A percentile compares a stretch with the other conserved stretches of the same genome.
Evolutionary conservation across 2,113 vertebrate species (phyloP).

Genomic region (Ia io): DNA sequence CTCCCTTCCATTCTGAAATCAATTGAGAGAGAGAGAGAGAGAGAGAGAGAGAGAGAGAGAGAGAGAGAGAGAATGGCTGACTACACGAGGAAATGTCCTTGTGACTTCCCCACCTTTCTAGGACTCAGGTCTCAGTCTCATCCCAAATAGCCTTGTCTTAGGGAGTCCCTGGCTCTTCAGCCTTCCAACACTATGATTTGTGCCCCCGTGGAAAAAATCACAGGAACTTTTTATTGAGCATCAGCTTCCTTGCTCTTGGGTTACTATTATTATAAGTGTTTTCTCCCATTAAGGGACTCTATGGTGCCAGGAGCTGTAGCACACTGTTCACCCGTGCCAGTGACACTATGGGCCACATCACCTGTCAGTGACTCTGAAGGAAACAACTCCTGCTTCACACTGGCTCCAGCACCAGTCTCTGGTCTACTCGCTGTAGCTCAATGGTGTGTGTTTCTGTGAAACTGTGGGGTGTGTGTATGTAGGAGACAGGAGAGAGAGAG

Average conservation of each 20-base stretch:
- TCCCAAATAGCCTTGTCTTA: background rate
- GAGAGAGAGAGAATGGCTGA: background rate
- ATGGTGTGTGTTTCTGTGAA: background rate
- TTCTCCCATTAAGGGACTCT: background rate
- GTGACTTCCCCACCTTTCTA: background rate
- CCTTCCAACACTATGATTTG: background rate
- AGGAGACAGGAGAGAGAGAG: background rate
- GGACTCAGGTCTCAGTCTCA: background rate
- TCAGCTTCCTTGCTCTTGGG: background rate
- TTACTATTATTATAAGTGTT: background rate
- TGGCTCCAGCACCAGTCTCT: background rate
- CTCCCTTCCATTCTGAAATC: too few species aligned
- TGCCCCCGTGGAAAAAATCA: background rate
- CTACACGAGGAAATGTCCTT: background rate
- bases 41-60: too few species aligned
- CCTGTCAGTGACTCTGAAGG: background rate
- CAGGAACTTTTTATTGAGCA: background rate
- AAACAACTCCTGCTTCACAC: background rate
- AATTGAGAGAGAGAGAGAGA: too few species aligned
- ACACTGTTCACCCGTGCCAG: background rate
- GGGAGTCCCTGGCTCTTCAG: background rate
- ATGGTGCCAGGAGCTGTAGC: background rate
- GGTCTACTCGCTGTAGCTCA: background rate
- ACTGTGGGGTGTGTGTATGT: background rate
- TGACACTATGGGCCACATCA: background rate